phyloP scores from a whole-genome alignment of 2,113 vertebrate species.

The Cyprinus carpio region DNA sequence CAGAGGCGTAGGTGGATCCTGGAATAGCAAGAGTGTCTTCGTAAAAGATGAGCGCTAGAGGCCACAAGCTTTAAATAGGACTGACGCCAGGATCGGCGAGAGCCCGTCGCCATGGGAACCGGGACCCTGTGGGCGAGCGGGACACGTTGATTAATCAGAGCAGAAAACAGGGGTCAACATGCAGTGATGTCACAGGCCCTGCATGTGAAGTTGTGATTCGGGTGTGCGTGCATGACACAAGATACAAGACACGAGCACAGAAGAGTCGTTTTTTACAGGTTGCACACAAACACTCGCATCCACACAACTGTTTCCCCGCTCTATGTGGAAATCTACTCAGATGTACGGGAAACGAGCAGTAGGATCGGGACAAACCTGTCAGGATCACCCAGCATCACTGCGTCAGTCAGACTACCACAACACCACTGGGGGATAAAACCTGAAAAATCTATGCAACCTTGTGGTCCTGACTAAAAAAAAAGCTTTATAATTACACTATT shows the following conservation, averaged over 20 bases:
- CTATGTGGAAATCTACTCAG: not conserved
- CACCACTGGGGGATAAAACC: not conserved
- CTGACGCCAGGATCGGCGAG: slow-evolving; percentile 69
- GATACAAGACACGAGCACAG: not conserved
- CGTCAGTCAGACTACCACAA: not conserved
- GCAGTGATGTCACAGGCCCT: slow-evolving; percentile 23
- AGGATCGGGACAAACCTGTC: slow-evolving; percentile 24
- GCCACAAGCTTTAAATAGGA: slow-evolving; percentile 73
- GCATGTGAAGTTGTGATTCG: not conserved
- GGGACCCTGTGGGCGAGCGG: slow-evolving; percentile 55
- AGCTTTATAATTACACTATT: not conserved
- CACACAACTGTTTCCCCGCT: not conserved
- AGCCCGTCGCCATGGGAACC: slow-evolving; percentile 75
- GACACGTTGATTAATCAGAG: slow-evolving; percentile 60
- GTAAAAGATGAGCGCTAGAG: slow-evolving; percentile 68
- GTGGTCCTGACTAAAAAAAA: not conserved
- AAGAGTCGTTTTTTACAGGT: not conserved
- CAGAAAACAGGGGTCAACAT: slow-evolving; percentile 13
- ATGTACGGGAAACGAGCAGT: slow-evolving; percentile 16
- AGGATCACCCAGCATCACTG: slow-evolving; percentile 10
- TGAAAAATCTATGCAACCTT: not conserved
- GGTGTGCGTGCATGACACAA: not conserved
- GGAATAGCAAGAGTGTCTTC: slow-evolving; percentile 73
- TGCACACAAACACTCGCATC: not conserved
- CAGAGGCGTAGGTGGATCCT: slow-evolving; percentile 59